Conservation (phyloP, 2,797 vertebrate genomes). For the Remorina albescens region DNA sequence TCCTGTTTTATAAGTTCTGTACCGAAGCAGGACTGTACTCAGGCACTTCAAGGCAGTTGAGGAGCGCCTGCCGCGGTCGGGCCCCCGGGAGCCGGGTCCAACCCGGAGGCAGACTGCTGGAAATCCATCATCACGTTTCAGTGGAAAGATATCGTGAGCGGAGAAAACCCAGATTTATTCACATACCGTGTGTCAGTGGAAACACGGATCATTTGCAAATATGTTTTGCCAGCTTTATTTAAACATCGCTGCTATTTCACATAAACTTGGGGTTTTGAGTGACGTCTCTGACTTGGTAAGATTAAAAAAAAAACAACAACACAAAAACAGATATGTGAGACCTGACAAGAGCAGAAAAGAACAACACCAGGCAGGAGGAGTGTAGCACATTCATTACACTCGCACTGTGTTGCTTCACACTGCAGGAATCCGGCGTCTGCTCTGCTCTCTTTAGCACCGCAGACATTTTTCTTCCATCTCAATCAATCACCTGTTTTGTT, state of each 20-base stretch:
- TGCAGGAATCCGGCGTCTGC: constrained; percentile 20
- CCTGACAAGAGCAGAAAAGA: background rate
- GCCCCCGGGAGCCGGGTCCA: too few relatives aligned
- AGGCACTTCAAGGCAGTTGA: too few relatives aligned
- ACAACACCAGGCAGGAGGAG: background rate
- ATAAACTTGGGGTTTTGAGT: background rate
- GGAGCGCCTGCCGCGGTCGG: too few relatives aligned
- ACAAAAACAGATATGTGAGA: too few relatives aligned
- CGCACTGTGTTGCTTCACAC: constrained; percentile 9
- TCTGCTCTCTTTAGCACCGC: constrained; percentile 6
- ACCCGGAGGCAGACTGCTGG: too few relatives aligned
- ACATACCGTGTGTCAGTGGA: too few relatives aligned
- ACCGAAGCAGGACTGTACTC: background rate
- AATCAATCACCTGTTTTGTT: constrained; percentile 69
- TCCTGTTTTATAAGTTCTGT: background rate
- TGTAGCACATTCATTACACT: background rate
- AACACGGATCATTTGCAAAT: background rate
- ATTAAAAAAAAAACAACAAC: too few relatives aligned
- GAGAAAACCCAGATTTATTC: too few relatives aligned
- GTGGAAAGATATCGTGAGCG: too few relatives aligned
- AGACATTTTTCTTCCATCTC: constrained; percentile 32
- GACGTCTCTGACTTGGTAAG: background rate
- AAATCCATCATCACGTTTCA: too few relatives aligned
- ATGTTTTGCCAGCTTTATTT: background rate
- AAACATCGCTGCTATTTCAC: background rate